Evolutionary conservation across 2,113 vertebrate species (phyloP), one percentile per base, ranked within the genome.

Genomic region (Passerina amoena): DNA sequence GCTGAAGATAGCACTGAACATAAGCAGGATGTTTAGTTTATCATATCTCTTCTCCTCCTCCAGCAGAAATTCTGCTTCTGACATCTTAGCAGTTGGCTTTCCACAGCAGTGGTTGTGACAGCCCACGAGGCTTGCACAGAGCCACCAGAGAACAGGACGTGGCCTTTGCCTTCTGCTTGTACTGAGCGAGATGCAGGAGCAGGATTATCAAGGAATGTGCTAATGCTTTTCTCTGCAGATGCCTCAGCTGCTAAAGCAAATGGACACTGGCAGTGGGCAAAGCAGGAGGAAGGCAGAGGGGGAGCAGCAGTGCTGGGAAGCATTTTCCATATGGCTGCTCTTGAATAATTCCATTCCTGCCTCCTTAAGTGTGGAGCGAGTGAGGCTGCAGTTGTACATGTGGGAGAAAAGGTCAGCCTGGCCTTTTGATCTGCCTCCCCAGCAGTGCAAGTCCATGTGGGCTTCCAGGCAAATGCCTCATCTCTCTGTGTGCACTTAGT

Each of bases 121-220:
- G 83, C 86, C 35, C 89, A 17, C 3, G 9, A 65, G 82, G 60
- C 50, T 83, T 54, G 42, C 71, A 33, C 1, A 1, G 70, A 91
- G 70, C 86, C 59, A 25, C 37, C 22, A 2, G 63, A 53, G 78
- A 57, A 19, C 40, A 86, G 78, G 64, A 79, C 1, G 1, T 88
- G 72, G 80, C 88, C 86, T 92, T 89, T 94, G 92, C 92, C 83
- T 95, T 84, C 76, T 71, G 78, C 78, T 73, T 56, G 69, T 64
- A 16, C 56, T 47, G 69, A 30, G 16, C 0, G 1, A 92, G 83
- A 20, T 64, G 77, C 64, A 82, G 95, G 24, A 87, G 37, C 23
- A 45, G 79, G 51, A 75, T 89, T 86, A 68, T 40, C 2, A 5
- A 82, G 91, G 90, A 92, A 93, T 66, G 84, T 59, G 64, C 88